phyloP scores from a whole-genome alignment of 2,888 invertebrate genomes.

The Tetragonula carbonaria region DNA sequence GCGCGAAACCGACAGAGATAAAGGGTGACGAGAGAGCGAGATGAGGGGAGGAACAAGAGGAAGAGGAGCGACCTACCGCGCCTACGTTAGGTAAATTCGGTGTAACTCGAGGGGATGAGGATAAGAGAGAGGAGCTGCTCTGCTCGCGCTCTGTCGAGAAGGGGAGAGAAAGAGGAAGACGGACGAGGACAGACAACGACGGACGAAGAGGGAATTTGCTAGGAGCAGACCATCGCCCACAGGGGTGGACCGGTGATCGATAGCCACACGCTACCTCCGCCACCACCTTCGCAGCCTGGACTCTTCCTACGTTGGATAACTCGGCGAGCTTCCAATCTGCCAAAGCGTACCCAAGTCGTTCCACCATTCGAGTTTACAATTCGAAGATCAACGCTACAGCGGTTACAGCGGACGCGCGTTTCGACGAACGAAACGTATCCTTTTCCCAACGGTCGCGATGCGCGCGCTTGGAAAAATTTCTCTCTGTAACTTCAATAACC shows the following conservation, averaged over 20 bases:
- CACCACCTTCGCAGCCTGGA: slow-evolving; percentile 69
- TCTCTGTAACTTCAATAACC: not conserved
- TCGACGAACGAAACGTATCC: not conserved
- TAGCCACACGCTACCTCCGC: slow-evolving; percentile 76
- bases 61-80: slow-evolving; percentile 71
- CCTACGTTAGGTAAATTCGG: slow-evolving; percentile 82
- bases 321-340: slow-evolving; percentile 52
- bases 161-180: slow-evolving; percentile 22
- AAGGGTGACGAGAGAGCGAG: too few species aligned
- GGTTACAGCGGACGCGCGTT: not conserved
- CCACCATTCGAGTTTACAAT: slow-evolving; percentile 19
- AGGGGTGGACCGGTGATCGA: slow-evolving; percentile 79
- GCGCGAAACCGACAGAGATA: slow-evolving; percentile 35
- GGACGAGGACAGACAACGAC: slow-evolving; percentile 26
- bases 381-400: not conserved
- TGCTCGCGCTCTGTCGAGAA: slow-evolving; percentile 33
- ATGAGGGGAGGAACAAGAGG: slow-evolving; percentile 45
- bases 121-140: slow-evolving; percentile 63
- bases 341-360: slow-evolving; percentile 15
- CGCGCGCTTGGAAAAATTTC: not conserved
- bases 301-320: slow-evolving; percentile 68
- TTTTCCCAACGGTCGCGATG: not conserved
- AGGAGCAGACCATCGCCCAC: slow-evolving; percentile 75
- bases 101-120: slow-evolving; percentile 79
- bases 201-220: slow-evolving; percentile 64